Percentiles rank a stretch among this genome's conserved stretches.
Evolutionary conservation across 2,888 invertebrate species (phyloP).

Genomic region (Aphrophora alni): DNA sequence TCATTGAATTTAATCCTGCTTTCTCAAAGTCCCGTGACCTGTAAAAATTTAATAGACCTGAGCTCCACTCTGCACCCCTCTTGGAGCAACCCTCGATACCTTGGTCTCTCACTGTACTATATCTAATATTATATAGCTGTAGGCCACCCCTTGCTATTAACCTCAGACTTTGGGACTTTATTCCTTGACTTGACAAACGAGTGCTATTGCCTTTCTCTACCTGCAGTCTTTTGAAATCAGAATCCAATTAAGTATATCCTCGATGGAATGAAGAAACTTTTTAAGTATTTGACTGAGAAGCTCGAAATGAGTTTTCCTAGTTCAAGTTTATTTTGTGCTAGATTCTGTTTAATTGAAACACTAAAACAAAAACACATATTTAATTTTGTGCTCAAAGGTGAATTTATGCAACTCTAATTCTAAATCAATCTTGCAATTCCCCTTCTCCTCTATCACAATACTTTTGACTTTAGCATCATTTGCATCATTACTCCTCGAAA

Average conservation of each 20-base stretch:
- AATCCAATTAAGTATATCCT: background rate
- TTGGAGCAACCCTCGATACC: background rate
- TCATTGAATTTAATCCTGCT: background rate
- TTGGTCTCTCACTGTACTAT: conserved; percentile 13
- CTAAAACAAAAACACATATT: too few species aligned
- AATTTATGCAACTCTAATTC: too few species aligned
- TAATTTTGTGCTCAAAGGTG: too few species aligned
- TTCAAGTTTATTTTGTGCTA: too few species aligned
- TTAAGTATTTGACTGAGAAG: too few species aligned
- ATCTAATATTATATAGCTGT: conserved; percentile 12
- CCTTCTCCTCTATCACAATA: too few species aligned
- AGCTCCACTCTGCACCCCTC: background rate
- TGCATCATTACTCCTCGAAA: too few species aligned
- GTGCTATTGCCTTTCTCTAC: background rate
- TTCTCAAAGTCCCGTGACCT: conserved; percentile 41
- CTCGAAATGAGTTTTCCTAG: too few species aligned
- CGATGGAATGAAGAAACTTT: too few species aligned
- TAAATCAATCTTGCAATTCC: too few species aligned
- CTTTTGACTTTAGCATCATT: too few species aligned
- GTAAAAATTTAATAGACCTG: conserved; percentile 50
- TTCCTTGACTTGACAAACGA: background rate
- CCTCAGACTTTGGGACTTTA: conserved; percentile 1
- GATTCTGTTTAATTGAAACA: too few species aligned
- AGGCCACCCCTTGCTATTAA: conserved; percentile 15
- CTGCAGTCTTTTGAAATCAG: background rate